These are phyloP conservation scores for Coranthus polyacanthus DNA, from an alignment of 2,797 vertebrate species.

Conservation along the genomic window DNA sequence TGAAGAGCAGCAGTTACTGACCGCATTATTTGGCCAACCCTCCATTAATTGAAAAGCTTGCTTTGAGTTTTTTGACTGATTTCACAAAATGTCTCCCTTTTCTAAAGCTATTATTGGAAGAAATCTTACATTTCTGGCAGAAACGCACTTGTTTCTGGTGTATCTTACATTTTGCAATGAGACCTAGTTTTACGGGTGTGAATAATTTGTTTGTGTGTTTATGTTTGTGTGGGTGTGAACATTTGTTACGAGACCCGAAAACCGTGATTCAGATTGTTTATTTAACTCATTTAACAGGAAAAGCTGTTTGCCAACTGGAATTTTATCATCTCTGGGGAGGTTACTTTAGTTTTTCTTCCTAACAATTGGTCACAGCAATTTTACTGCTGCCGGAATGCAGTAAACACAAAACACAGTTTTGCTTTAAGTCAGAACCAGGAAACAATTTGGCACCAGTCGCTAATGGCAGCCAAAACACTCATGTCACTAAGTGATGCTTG, in stretches of 20 bases:
- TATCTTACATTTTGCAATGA: not conserved
- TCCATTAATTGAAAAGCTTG: no score
- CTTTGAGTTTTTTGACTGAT: not conserved
- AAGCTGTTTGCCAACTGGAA: no score
- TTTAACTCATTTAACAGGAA: constrained; percentile 13
- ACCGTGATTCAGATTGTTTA: constrained; percentile 6
- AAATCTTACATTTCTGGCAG: no score
- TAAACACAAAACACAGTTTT: constrained; percentile 18
- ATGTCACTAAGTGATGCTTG: not conserved
- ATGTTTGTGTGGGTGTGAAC: constrained; percentile 15
- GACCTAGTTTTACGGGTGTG: constrained; percentile 13
- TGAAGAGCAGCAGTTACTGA: no score
- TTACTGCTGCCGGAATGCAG: constrained; percentile 3
- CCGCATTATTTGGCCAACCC: no score
- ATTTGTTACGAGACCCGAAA: not conserved
- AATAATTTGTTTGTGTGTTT: constrained; percentile 21
- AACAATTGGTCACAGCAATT: constrained; percentile 23
- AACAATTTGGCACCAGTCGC: constrained; percentile 32
- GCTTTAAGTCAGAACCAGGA: constrained; percentile 18
- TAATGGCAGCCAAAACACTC: constrained; percentile 21
- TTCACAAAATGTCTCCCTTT: not conserved
- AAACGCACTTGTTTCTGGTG: no score
- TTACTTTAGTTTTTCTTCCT: constrained; percentile 14
- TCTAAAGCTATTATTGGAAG: no score
- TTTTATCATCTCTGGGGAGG: not conserved